These are phyloP conservation scores for Acutogordius australiensis DNA, from an alignment of 2,888 invertebrate species.

Conservation along the genomic window DNA sequence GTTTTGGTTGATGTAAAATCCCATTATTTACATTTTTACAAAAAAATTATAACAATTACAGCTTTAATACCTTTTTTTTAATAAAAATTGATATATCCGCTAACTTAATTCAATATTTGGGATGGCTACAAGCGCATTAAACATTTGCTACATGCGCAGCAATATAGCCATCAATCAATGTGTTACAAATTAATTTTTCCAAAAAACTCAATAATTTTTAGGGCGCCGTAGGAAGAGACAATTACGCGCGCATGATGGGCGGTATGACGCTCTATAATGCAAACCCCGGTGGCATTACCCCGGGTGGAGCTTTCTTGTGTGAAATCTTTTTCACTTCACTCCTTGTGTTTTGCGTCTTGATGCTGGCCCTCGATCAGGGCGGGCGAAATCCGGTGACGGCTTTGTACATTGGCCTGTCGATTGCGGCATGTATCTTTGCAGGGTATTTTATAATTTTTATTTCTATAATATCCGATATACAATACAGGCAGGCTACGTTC, in stretches of 20 bases:
- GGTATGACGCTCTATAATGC: constrained; percentile 6
- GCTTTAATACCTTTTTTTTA: too few species aligned
- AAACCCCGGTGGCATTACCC: constrained; percentile 8
- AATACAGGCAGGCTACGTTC: too few species aligned
- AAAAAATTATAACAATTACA: too few species aligned
- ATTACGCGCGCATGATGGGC: background rate
- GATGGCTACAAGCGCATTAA: too few species aligned
- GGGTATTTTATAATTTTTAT: constrained; percentile 20
- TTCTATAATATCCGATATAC: too few species aligned
- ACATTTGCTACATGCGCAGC: too few species aligned
- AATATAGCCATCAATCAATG: too few species aligned
- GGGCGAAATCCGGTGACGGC: constrained; percentile 21
- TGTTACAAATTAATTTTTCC: background rate
- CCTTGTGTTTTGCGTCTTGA: constrained; percentile 22
- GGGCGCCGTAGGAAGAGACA: constrained; percentile 8
- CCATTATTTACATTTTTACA: too few species aligned
- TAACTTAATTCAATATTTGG: too few species aligned
- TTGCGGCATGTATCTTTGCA: constrained; percentile 22
- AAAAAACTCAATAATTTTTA: background rate
- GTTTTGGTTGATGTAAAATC: too few species aligned
- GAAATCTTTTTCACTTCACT: constrained; percentile 20
- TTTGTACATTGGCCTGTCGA: constrained; percentile 24
- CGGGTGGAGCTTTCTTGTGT: constrained; percentile 17
- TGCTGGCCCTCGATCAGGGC: constrained; percentile 22
- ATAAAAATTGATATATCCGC: too few species aligned